A percentile compares a stretch with the other conserved stretches of the same genome.
phyloP scores from a whole-genome alignment of 2,888 invertebrate species.

The Cerastis leucographa region DNA sequence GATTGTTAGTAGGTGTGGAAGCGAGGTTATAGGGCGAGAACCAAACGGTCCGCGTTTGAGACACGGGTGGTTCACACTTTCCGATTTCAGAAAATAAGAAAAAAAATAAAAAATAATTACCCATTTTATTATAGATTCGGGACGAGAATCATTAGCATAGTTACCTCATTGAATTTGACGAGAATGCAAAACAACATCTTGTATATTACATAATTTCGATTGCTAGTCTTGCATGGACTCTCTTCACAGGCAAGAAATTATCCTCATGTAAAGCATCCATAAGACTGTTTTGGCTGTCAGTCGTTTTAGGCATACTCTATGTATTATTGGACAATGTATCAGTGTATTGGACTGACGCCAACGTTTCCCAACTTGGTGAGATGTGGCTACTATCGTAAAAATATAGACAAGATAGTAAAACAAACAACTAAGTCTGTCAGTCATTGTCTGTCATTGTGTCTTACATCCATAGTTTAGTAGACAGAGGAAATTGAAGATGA shows the following conservation, averaged over 20 bases:
- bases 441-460: not conserved
- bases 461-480: not conserved
- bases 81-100: no score
- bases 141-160: no score
- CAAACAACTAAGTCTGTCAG: constrained; percentile 10
- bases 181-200: no score
- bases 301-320: constrained; percentile 67
- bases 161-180: no score
- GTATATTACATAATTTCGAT: not conserved
- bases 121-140: no score
- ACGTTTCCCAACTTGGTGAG: constrained; percentile 64
- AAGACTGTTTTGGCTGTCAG: constrained; percentile 64
- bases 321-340: constrained; percentile 71
- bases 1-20: no score
- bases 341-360: constrained; percentile 75
- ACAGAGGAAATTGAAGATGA: constrained; percentile 7
- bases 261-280: constrained; percentile 22
- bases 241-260: not conserved
- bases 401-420: constrained; percentile 33
- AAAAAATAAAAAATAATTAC: no score
- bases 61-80: no score
- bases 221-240: not conserved
- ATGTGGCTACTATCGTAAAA: constrained; percentile 44
- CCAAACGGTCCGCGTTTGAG: no score
- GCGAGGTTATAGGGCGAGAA: no score